Percentiles rank a stretch among this genome's conserved stretches.
These are phyloP conservation scores for Albula goreensis DNA, from an alignment of 2,113 vertebrate genomes.

Conservation along the genomic window DNA sequence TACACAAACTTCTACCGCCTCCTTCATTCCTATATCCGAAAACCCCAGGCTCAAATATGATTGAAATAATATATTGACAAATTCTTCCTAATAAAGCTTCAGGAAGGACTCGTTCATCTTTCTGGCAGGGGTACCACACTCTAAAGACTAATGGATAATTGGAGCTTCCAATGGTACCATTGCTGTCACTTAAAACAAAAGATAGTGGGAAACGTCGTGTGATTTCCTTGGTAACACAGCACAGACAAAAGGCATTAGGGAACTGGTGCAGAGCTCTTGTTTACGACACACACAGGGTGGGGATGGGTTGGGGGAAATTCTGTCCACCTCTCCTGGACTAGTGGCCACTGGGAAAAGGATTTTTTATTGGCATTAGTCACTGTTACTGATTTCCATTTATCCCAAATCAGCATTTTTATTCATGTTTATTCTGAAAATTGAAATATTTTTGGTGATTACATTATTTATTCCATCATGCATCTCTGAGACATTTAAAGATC, in stretches of 20 bases:
- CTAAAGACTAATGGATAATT: background rate
- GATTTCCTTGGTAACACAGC: slow-evolving; percentile 5
- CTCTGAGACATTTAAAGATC: too few relatives aligned
- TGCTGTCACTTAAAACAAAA: background rate
- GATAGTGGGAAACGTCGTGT: background rate
- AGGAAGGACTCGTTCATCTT: background rate
- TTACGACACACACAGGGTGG: background rate
- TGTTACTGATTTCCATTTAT: background rate
- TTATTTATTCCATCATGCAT: background rate
- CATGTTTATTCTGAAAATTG: background rate
- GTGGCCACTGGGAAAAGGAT: background rate
- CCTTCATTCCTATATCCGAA: background rate
- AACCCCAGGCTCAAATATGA: background rate
- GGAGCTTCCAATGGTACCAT: background rate
- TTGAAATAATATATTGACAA: background rate
- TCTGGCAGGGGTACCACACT: background rate
- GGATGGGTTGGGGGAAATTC: background rate
- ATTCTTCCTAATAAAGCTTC: background rate
- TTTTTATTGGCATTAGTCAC: background rate
- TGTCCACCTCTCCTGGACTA: background rate
- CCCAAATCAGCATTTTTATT: background rate
- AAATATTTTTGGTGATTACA: background rate
- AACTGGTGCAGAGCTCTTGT: background rate
- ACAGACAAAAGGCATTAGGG: background rate
- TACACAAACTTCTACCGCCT: background rate